Conservation (phyloP, 2,888 invertebrate genomes). For the Protophormia terraenovae region DNA sequence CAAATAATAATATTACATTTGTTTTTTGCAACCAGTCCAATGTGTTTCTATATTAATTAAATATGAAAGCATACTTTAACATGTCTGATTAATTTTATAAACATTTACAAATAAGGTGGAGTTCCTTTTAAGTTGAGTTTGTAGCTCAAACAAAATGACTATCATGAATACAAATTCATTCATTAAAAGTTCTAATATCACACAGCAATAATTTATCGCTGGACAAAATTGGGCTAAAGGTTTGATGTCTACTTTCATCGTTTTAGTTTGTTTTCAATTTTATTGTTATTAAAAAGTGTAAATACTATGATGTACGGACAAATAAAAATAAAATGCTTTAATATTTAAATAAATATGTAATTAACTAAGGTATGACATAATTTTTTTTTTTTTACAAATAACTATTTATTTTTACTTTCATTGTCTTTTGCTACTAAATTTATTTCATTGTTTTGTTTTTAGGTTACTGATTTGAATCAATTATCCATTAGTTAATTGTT, state of each 20-base stretch:
- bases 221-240: neutral
- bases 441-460: neutral
- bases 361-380: neutral
- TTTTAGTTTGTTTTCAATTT: neutral
- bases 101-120: neutral
- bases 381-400: too few species aligned
- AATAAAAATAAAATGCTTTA: slow-evolving; percentile 47
- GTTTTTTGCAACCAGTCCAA: too few species aligned
- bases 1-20: too few species aligned
- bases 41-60: too few species aligned
- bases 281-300: neutral
- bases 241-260: neutral
- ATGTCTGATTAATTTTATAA: neutral
- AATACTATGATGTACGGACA: neutral
- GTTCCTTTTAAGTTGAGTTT: neutral
- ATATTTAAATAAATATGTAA: neutral
- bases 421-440: neutral
- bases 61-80: neutral
- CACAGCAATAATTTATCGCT: neutral
- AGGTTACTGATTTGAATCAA: too few species aligned
- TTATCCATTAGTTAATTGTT: too few species aligned
- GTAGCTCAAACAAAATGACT: neutral
- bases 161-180: neutral
- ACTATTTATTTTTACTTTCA: neutral
- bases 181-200: neutral